These are phyloP conservation scores for Dorcus parallelipipedus DNA, from an alignment of 2,888 invertebrate genomes.

Conservation along the genomic window DNA sequence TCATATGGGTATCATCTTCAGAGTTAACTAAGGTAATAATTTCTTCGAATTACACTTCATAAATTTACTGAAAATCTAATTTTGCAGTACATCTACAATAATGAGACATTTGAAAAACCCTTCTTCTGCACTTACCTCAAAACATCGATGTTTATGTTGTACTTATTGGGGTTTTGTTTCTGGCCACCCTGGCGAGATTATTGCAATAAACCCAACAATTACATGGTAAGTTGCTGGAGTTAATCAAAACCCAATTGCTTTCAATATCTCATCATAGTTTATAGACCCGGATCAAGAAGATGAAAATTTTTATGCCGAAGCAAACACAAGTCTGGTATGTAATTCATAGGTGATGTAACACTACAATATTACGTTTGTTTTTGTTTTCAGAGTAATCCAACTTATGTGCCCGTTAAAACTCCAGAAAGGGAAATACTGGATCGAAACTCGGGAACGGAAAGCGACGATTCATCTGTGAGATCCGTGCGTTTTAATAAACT, in stretches of 20 bases:
- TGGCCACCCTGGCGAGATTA: constrained; percentile 89
- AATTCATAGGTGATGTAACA: not conserved
- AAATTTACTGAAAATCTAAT: constrained; percentile 13
- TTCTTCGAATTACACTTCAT: not conserved
- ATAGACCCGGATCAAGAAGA: constrained; percentile 75
- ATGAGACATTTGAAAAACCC: constrained; percentile 86
- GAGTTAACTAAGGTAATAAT: constrained; percentile 83
- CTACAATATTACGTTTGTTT: not conserved
- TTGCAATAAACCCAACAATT: constrained; percentile 61
- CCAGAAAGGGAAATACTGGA: constrained; percentile 54
- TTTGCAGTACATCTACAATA: constrained; percentile 79
- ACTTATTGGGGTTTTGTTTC: constrained; percentile 83
- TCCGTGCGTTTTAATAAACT: constrained; percentile 84
- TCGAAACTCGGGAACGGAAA: constrained; percentile 71
- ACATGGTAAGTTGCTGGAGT: constrained; percentile 59
- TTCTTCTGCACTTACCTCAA: constrained; percentile 95
- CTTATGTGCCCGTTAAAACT: constrained; percentile 84
- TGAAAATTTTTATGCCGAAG: constrained; percentile 73
- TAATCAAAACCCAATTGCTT: constrained; percentile 3
- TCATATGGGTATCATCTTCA: constrained; percentile 94
- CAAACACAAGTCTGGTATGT: constrained; percentile 62
- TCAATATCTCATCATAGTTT: constrained; percentile 51
- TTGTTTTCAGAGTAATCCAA: constrained; percentile 74
- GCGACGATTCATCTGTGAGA: constrained; percentile 80
- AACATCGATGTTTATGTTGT: constrained; percentile 90